These are phyloP conservation scores for Macroglossus sobrinus DNA, from an alignment of 2,113 vertebrate genomes.

Conservation along the genomic window DNA sequence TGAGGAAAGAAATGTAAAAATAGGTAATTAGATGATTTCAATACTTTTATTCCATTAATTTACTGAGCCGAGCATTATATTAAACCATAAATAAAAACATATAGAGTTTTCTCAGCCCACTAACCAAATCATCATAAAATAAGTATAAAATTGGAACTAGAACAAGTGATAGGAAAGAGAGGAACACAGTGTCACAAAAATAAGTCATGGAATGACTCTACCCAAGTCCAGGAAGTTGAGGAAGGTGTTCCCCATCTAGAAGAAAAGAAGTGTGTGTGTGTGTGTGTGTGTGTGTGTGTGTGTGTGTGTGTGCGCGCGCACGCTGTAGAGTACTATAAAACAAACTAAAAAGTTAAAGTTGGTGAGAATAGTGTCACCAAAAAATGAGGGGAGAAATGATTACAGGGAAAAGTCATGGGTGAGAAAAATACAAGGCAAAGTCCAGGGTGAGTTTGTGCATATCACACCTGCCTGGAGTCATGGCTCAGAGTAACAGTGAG, in stretches of 20 bases:
- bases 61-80: neutral
- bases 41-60: neutral
- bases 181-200: rapidly evolving
- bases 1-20: neutral
- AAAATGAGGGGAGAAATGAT: neutral
- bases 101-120: neutral
- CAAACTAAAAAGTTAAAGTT: neutral
- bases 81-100: neutral
- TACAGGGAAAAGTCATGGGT: neutral
- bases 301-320: neutral
- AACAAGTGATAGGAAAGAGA: neutral
- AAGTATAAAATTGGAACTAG: neutral
- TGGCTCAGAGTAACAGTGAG: rapidly evolving
- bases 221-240: neutral
- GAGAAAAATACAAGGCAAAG: neutral
- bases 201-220: rapidly evolving
- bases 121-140: neutral
- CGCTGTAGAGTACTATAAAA: neutral
- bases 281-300: neutral
- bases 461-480: neutral
- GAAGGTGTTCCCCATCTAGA: neutral
- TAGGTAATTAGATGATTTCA: neutral
- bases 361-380: neutral
- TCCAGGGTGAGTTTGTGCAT: neutral
- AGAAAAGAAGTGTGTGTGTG: neutral